Evolutionary conservation across 2,113 vertebrate species (phyloP), one percentile per base, ranked within the genome.

Genomic region (Protobothrops flavoviridis): DNA sequence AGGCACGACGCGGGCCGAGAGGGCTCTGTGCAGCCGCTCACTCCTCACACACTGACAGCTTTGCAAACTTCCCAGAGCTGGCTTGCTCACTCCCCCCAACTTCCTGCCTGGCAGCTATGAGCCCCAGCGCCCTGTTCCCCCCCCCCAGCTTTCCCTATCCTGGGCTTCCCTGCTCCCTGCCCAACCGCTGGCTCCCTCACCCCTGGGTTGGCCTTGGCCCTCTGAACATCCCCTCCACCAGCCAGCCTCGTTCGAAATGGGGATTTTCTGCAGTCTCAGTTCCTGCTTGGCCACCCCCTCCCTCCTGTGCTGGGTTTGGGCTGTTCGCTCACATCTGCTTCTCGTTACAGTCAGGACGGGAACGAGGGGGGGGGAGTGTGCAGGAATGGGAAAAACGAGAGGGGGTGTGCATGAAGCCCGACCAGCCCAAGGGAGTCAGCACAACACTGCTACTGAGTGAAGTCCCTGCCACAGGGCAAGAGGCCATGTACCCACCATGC

Each of bases 341-440:
- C 97, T 97, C 95, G 96, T 98, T 97, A 98, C 96, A 95, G 96
- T 94, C 91, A 94, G 96, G 96, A 94, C 87, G 92, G 61, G 74
- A 64, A 86, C 64, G 57, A 94, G 90, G 92, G 90, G 33, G 4
- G 52, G 55, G 53, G 20, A 13, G 11, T 39, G 23, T 33, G 53
- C 53, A 39, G 56, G 88, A 39, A 53, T n/a, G 94, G 61, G 94
- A 93, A 13, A 29, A 52, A 92, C 92, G 88, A 64, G 94, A 92
- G 95, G 56, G 48, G 93, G 88, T 29, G 92, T 94, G 93, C 93
- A 15, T n/a, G 87, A 93, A 93, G 95, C 91, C 94, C 93, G 87
- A 81, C 74, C 55, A 56, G 89, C 91, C 74, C 24, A 90, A n/a
- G 85, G 89, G 95, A 87, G 93, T 43, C 88, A 52, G 15, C 64